phyloP scores from a whole-genome alignment of 1,140 invertebrate species.

The Zaprionus gabonicus region DNA sequence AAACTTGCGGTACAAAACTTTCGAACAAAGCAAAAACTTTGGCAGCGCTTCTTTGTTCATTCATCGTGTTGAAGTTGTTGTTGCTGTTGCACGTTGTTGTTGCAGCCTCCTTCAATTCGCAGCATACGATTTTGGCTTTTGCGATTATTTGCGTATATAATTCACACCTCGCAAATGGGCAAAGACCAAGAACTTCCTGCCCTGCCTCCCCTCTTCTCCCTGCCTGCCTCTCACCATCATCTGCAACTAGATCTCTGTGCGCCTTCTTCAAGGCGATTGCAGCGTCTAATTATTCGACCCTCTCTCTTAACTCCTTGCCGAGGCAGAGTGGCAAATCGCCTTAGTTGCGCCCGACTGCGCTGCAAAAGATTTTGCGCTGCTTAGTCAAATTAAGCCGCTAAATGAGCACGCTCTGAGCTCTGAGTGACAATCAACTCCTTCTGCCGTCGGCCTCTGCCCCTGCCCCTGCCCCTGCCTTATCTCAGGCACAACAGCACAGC shows the following conservation, averaged over 20 bases:
- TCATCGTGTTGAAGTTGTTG: slow-evolving; percentile 26
- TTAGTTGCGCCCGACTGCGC: slow-evolving; percentile 27
- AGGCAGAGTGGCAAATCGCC: slow-evolving; percentile 43
- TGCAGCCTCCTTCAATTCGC: slow-evolving; percentile 1
- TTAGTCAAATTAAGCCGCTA: slow-evolving; percentile 71
- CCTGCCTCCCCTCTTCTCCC: neutral
- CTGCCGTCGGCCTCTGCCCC: slow-evolving; percentile 30
- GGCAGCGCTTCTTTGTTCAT: slow-evolving; percentile 32
- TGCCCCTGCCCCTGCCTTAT: neutral
- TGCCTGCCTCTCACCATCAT: no score
- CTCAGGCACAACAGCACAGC: neutral
- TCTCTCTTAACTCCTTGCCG: slow-evolving; percentile 13
- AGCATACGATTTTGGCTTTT: slow-evolving; percentile 52
- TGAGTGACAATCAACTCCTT: slow-evolving; percentile 44
- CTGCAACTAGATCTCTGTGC: no score
- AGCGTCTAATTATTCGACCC: slow-evolving; percentile 53
- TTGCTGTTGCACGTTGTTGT: neutral
- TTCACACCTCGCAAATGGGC: slow-evolving; percentile 43
- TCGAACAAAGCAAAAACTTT: slow-evolving; percentile 63
- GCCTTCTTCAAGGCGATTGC: slow-evolving; percentile 14
- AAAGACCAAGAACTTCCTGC: no score
- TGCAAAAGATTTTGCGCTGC: slow-evolving; percentile 47
- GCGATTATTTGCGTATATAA: slow-evolving; percentile 49
- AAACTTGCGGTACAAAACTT: slow-evolving; percentile 70
- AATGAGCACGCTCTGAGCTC: slow-evolving; percentile 73